Conservation (phyloP, 2,113 vertebrate species). For the Halichoeres trimaculatus region DNA sequence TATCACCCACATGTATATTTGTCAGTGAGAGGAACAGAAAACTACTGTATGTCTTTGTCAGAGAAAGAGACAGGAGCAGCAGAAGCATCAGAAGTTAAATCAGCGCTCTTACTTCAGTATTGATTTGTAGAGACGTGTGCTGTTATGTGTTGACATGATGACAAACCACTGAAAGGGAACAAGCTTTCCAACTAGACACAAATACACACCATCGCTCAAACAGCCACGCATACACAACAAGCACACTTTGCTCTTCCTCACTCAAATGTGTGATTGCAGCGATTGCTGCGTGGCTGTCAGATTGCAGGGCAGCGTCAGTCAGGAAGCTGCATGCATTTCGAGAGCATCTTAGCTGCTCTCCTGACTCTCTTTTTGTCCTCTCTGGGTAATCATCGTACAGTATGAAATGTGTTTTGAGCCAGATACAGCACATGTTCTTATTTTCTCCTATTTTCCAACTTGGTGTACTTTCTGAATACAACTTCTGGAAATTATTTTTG, state of each 20-base stretch:
- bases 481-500: no score
- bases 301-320: slow-evolving; percentile 55
- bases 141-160: slow-evolving; percentile 48
- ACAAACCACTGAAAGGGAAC: slow-evolving; percentile 49
- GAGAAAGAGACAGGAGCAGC: background rate
- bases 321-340: slow-evolving; percentile 66
- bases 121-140: slow-evolving; percentile 44
- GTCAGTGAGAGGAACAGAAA: background rate
- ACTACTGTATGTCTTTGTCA: background rate
- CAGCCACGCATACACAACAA: slow-evolving; percentile 3
- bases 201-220: slow-evolving; percentile 2
- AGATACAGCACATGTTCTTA: slow-evolving; percentile 1
- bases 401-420: background rate
- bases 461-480: no score
- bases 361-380: slow-evolving; percentile 3
- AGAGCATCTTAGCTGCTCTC: slow-evolving; percentile 51
- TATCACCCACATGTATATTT: background rate
- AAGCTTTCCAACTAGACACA: slow-evolving; percentile 31
- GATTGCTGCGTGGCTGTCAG: slow-evolving; percentile 55
- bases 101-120: slow-evolving; percentile 20
- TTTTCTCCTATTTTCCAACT: no score
- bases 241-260: slow-evolving; percentile 17
- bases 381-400: slow-evolving; percentile 23
- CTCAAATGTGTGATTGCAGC: slow-evolving; percentile 52
- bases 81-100: slow-evolving; percentile 20